Percentiles rank a stretch among this genome's conserved stretches.
Evolutionary conservation across 2,113 vertebrate species (phyloP).

Genomic region (Pterocles orientalis): DNA sequence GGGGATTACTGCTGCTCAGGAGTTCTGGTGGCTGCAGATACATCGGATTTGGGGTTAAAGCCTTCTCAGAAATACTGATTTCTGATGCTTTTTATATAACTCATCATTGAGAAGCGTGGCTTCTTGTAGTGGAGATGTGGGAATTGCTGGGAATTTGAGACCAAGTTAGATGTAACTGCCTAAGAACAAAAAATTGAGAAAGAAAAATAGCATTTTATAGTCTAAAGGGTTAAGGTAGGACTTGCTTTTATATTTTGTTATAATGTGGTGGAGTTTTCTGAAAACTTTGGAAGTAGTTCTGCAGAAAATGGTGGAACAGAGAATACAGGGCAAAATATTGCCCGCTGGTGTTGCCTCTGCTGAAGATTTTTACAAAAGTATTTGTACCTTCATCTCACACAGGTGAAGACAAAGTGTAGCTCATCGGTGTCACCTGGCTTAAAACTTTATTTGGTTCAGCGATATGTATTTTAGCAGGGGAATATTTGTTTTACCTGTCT

Average conservation of each 20-base stretch:
- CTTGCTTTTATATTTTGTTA: neutral
- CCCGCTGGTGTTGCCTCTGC: neutral
- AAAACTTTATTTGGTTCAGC: neutral
- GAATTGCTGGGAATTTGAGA: neutral
- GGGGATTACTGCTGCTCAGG: neutral
- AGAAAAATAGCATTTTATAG: neutral
- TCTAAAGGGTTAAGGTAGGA: neutral
- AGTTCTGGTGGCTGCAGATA: neutral
- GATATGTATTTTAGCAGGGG: neutral
- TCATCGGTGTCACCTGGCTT: neutral
- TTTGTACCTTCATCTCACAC: neutral
- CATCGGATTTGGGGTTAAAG: neutral
- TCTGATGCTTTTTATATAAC: neutral
- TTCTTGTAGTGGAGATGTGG: neutral
- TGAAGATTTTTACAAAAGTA: neutral
- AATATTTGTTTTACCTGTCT: neutral
- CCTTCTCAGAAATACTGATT: neutral
- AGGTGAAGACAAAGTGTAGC: neutral
- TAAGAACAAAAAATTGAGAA: neutral
- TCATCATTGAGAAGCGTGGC: neutral
- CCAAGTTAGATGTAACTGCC: neutral
- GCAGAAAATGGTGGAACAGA: neutral
- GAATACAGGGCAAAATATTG: neutral
- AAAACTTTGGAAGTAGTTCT: neutral
- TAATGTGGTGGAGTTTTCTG: neutral